Evolutionary conservation across 1,140 invertebrate genomes (phyloP).

Genomic region (Asobara japonica): DNA sequence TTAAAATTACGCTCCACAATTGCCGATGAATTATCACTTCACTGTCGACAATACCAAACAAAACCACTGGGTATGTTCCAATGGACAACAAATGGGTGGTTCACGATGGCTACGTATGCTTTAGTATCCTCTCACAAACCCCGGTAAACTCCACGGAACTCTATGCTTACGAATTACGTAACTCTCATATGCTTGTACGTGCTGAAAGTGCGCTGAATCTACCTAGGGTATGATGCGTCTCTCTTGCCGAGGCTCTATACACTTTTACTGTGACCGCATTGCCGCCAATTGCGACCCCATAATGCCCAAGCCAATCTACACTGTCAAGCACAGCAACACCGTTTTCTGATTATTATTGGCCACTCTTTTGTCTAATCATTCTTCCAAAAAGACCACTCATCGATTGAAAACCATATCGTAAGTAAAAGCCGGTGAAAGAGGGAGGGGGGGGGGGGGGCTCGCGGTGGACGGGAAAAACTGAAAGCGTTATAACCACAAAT

Average conservation of each 20-base stretch:
- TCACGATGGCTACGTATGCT: neutral
- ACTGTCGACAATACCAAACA: neutral
- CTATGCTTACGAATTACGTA: neutral
- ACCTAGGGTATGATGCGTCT: neutral
- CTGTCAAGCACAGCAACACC: neutral
- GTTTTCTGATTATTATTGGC: neutral
- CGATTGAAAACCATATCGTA: neutral
- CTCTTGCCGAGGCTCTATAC: neutral
- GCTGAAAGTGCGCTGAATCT: neutral
- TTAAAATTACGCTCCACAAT: neutral
- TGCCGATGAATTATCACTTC: neutral
- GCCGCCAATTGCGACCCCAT: neutral
- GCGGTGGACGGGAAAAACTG: conserved; percentile 37
- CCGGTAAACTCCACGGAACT: neutral
- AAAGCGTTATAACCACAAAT: conserved; percentile 43
- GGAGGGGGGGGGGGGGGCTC: conserved; percentile 12
- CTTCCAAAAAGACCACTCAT: neutral
- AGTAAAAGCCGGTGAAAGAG: neutral
- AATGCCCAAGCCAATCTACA: conserved; percentile 24
- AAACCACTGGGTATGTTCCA: neutral
- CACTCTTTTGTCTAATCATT: neutral
- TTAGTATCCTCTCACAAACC: neutral
- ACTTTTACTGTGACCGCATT: neutral
- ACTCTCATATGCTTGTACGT: neutral
- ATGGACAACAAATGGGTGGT: neutral